These are phyloP conservation scores for Galemys pyrenaicus DNA, from an alignment of 2,113 vertebrate genomes.

Conservation along the genomic window DNA sequence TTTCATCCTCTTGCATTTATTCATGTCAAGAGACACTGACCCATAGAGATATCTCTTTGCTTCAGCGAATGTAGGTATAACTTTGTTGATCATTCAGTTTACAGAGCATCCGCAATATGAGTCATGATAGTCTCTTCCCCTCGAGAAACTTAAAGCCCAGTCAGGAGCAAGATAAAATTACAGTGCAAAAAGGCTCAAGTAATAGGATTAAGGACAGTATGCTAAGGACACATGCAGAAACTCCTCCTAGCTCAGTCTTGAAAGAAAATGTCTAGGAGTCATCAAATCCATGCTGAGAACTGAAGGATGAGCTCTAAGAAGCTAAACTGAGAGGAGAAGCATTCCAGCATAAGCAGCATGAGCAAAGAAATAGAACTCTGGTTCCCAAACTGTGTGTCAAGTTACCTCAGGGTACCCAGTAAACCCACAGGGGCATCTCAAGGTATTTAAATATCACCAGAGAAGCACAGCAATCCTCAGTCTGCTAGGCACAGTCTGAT, in stretches of 20 bases:
- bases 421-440: neutral
- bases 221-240: fast-evolving
- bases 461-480: neutral
- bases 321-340: neutral
- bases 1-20: too few relatives aligned
- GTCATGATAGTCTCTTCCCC: neutral
- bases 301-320: too few relatives aligned
- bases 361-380: neutral
- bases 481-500: too few relatives aligned
- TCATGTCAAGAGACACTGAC: too few relatives aligned
- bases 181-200: neutral
- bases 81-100: neutral
- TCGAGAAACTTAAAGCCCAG: neutral
- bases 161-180: neutral
- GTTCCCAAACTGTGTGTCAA: neutral
- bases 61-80: too few relatives aligned
- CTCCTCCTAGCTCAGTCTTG: neutral
- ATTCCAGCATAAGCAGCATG: neutral
- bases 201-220: neutral
- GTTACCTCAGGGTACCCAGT: neutral
- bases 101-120: neutral
- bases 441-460: neutral
- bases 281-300: fast-evolving
- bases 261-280: neutral
- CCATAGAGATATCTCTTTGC: too few relatives aligned